Conservation (phyloP, 2,888 invertebrate genomes). For the Artemia sp. region DNA sequence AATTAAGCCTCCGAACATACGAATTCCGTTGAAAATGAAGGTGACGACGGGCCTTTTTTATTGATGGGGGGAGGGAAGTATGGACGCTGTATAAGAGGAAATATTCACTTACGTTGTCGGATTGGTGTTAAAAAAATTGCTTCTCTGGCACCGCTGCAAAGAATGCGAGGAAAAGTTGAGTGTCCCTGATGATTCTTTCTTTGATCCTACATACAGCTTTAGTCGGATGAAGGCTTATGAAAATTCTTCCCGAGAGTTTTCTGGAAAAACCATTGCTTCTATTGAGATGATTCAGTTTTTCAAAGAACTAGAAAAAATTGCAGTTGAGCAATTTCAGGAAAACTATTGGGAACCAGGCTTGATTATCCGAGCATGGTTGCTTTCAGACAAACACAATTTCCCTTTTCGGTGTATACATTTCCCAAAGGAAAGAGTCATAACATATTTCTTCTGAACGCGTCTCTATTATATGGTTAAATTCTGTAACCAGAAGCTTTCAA, state of each 20-base stretch:
- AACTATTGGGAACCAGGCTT: neutral
- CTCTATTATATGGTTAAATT: neutral
- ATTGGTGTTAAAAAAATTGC: neutral
- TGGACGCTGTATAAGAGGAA: neutral
- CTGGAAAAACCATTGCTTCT: neutral
- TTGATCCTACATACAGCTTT: neutral
- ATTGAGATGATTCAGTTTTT: neutral
- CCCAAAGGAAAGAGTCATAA: neutral
- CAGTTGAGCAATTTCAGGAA: neutral
- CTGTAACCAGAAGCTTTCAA: neutral
- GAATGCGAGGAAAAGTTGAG: neutral
- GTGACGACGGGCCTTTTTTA: too few relatives aligned
- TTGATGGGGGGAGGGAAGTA: neutral
- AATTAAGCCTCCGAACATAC: too few relatives aligned
- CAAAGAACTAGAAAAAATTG: neutral
- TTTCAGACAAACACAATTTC: neutral
- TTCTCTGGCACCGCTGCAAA: neutral
- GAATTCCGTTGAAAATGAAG: too few relatives aligned
- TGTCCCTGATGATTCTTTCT: neutral
- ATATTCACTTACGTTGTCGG: neutral
- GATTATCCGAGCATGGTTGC: neutral
- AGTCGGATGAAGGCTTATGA: neutral
- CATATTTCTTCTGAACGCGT: neutral
- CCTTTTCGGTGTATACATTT: neutral
- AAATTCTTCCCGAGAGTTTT: neutral